phyloP scores from a whole-genome alignment of 2,113 vertebrate species.

The Narcine bancroftii region DNA sequence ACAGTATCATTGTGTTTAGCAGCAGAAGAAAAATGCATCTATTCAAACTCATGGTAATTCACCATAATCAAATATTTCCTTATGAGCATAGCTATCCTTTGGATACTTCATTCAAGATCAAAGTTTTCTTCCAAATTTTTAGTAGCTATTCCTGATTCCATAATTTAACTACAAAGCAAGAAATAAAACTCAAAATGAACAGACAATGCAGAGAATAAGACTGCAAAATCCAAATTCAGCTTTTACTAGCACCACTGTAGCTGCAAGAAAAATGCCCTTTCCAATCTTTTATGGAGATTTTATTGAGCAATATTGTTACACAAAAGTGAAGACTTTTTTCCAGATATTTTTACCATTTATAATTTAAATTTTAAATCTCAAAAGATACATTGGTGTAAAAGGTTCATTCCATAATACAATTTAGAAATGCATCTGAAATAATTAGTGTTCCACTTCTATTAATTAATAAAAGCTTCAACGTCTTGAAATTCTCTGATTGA shows the following conservation, averaged over 20 bases:
- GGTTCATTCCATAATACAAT: neutral
- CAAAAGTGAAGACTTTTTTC: neutral
- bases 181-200: constrained; percentile 1
- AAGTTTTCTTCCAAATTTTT: neutral
- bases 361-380: neutral
- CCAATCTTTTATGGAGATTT: too few relatives aligned
- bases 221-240: neutral
- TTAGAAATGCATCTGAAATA: neutral
- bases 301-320: neutral
- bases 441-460: neutral
- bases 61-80: neutral
- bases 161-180: neutral
- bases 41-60: neutral
- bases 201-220: neutral
- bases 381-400: neutral
- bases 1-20: constrained; percentile 41
- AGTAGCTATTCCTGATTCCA: neutral
- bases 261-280: neutral
- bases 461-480: neutral
- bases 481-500: constrained; percentile 29
- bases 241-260: neutral
- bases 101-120: neutral
- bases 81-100: neutral
- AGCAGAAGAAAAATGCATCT: constrained; percentile 38
- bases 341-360: neutral